Evolutionary conservation across 2,113 vertebrate species (phyloP).

Genomic region (Nannospalax galili): DNA sequence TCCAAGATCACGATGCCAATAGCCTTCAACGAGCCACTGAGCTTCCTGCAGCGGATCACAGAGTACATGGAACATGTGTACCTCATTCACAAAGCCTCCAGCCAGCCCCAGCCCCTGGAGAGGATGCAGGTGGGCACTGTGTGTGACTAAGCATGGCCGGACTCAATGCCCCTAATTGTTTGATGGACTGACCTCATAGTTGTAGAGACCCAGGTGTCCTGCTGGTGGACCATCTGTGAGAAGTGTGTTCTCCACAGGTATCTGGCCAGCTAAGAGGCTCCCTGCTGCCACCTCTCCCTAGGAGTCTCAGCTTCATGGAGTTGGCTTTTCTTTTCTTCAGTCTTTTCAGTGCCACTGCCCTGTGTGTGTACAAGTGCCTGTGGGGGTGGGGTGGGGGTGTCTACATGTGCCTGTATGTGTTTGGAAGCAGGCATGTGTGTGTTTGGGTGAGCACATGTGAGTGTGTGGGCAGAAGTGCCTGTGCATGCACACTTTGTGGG

Average conservation of each 20-base stretch:
- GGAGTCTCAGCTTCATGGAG: background rate
- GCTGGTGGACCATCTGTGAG: background rate
- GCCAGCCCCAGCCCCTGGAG: conserved; percentile 90
- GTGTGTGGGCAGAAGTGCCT: background rate
- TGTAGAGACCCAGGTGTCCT: background rate
- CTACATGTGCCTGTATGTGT: background rate
- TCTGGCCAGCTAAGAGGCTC: background rate
- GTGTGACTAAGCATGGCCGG: no score
- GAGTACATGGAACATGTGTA: conserved; percentile 99
- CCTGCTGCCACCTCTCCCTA: background rate
- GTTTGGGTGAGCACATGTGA: fast-evolving
- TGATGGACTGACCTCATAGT: background rate
- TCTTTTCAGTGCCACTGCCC: background rate
- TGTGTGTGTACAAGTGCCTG: background rate
- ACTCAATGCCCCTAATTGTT: fast-evolving
- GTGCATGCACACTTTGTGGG: background rate
- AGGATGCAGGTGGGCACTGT: conserved; percentile 92
- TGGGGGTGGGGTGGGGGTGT: no score
- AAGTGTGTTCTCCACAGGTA: background rate
- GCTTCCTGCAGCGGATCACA: conserved; percentile 96
- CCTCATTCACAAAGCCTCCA: conserved; percentile 94
- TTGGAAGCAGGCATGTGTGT: fast-evolving
- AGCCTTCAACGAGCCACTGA: conserved; percentile 97
- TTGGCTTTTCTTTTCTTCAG: background rate
- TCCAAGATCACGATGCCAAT: conserved; percentile 99